Conservation (phyloP, 2,113 vertebrate species). For the Aepyceros melampus region DNA sequence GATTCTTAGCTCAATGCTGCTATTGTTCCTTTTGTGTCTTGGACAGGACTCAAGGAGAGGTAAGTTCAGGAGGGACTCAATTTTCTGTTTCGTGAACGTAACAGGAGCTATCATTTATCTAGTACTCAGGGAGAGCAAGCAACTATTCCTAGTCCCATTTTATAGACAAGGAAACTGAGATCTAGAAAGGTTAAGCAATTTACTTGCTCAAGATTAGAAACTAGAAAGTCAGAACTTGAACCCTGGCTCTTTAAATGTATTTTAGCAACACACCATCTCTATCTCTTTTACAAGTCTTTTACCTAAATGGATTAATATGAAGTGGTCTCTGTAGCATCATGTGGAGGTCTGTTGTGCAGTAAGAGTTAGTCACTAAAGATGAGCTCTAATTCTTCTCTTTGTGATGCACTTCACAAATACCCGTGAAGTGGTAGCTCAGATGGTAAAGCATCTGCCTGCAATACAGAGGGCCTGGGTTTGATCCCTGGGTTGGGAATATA, state of each 20-base stretch:
- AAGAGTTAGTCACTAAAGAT: neutral
- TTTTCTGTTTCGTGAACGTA: conserved; percentile 42
- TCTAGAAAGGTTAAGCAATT: neutral
- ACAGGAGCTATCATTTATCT: neutral
- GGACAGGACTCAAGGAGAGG: conserved; percentile 29
- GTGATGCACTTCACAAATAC: neutral
- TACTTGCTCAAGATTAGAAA: neutral
- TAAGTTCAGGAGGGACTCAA: neutral
- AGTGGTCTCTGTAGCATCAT: neutral
- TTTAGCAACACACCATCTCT: neutral
- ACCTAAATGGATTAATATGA: neutral
- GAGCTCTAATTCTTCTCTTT: neutral
- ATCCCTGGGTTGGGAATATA: neutral
- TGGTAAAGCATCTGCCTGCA: neutral
- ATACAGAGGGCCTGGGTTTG: neutral
- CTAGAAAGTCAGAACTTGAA: neutral
- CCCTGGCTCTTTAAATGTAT: neutral
- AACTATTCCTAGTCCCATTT: neutral
- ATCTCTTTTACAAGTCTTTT: neutral
- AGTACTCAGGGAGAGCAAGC: neutral
- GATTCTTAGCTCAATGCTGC: conserved; percentile 38
- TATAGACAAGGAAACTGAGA: neutral
- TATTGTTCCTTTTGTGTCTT: conserved; percentile 50
- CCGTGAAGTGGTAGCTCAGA: neutral
- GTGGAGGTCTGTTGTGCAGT: neutral